Conservation (phyloP, 2,888 invertebrate genomes). For the Oscheius myriophilus region DNA sequence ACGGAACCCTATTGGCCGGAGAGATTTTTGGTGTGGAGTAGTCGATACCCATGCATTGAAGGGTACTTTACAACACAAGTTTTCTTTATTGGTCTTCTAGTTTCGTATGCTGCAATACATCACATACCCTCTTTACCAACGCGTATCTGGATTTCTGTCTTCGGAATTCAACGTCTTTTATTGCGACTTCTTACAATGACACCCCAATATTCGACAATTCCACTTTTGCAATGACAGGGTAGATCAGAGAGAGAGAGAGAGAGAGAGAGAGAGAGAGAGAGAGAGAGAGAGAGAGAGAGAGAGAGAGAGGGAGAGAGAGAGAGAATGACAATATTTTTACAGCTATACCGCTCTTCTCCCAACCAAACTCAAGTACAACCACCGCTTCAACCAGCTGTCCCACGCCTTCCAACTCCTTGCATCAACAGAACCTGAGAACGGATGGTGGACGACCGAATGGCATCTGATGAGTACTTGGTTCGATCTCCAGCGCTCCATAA, state of each 20-base stretch:
- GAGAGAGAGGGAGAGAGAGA: too few species aligned
- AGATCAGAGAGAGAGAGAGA: too few species aligned
- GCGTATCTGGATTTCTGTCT: constrained; percentile 52
- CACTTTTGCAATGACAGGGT: constrained; percentile 64
- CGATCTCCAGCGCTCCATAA: constrained; percentile 66
- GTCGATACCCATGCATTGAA: constrained; percentile 38
- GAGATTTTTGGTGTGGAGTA: constrained; percentile 60
- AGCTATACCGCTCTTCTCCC: constrained; percentile 66
- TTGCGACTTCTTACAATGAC: constrained; percentile 67
- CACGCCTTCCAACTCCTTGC: constrained; percentile 58
- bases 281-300: too few species aligned
- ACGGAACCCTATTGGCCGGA: constrained; percentile 65
- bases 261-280: too few species aligned
- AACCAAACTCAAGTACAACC: constrained; percentile 59
- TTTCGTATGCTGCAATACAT: constrained; percentile 52
- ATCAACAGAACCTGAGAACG: constrained; percentile 36
- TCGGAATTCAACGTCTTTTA: constrained; percentile 61
- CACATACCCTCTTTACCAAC: constrained; percentile 40
- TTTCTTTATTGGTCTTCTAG: constrained; percentile 11
- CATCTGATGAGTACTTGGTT: constrained; percentile 62
- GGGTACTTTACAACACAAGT: constrained; percentile 32
- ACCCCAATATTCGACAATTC: constrained; percentile 68
- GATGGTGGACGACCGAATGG: constrained; percentile 69
- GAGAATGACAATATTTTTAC: too few species aligned
- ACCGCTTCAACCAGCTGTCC: constrained; percentile 59